Evolutionary conservation across 2,113 vertebrate species (phyloP), one percentile per base, ranked within the genome.

Genomic region (Platichthys flesus): DNA sequence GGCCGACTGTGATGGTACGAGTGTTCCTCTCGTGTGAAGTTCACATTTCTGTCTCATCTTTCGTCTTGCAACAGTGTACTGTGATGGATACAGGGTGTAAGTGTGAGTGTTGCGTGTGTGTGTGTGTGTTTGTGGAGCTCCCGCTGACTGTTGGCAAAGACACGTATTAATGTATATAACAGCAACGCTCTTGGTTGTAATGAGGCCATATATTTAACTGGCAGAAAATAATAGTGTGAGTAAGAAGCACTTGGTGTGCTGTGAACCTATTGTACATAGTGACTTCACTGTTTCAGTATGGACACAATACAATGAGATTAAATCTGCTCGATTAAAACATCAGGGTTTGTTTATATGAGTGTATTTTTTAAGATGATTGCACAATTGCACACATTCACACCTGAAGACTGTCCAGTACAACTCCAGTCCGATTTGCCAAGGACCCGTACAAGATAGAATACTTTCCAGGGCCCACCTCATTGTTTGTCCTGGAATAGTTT

Each of bases 31-130:
- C 76, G 23, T 72, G 62, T 86, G 81, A 86, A 82, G 80, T 78
- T 89, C 77, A 79, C 37, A 75, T 83, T 75, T 86, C 70, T 71
- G 79, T 72, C 82, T 90, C 80, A 74, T 87, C 74, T 81, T 84
- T 87, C 82, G 78, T 81, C 71, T 80, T 15, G 1, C 45, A 58
- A 37, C 61, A 51, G 76, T 76, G 72, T 59, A 23, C 63, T 58
- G 24, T 69, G 72, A 81, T 79, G 63, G 75, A 81, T 78, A 54
- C 62, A 31, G 64, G 42, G 68, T 81, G 68, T 61, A 24, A 28
- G 71, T 79, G 63, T 12, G 9, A 5, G 42, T 66, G 67, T 35
- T 62, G 59, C 35, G 35, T 55, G 58, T 61, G 71, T 55, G 49
- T 37, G 56, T 47, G 35, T 60, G 60, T 9, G 49, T 51, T 65